These are phyloP conservation scores for Megaceryle maxima DNA, from an alignment of 2,113 vertebrate species.

Conservation along the genomic window DNA sequence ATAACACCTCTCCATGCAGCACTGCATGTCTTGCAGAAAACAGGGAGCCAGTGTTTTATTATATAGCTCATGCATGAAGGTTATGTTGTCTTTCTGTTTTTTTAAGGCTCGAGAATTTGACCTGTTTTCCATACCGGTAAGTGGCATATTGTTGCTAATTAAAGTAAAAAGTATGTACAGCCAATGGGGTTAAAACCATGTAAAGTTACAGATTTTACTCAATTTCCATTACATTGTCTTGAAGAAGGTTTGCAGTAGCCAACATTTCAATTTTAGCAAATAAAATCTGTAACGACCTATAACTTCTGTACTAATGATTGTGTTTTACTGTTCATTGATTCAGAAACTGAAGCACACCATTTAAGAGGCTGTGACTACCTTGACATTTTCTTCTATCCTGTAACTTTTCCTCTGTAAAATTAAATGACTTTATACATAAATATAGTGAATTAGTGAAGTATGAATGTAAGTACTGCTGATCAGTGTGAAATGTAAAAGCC, in stretches of 20 bases:
- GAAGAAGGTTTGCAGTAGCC: background rate
- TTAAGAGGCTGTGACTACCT: background rate
- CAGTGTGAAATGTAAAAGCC: constrained; percentile 9
- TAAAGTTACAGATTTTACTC: constrained; percentile 3
- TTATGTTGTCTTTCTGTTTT: background rate
- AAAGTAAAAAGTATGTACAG: background rate
- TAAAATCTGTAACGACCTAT: background rate
- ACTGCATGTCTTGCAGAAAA: background rate
- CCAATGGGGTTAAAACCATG: background rate
- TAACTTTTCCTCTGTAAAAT: constrained; percentile 34
- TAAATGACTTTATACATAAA: constrained; percentile 60
- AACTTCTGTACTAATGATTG: background rate
- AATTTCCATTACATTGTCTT: background rate
- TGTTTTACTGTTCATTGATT: background rate
- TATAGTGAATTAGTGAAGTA: constrained; percentile 7
- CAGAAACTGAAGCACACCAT: constrained; percentile 31
- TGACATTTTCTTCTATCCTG: constrained; percentile 6
- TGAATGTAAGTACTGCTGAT: background rate
- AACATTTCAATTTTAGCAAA: background rate
- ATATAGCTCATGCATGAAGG: background rate
- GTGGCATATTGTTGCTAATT: background rate
- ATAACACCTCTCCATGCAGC: background rate
- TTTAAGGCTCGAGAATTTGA: background rate
- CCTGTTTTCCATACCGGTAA: background rate
- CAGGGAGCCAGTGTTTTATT: background rate